Conservation (phyloP, 2,888 invertebrate species). For the Conchocele bisecta region DNA sequence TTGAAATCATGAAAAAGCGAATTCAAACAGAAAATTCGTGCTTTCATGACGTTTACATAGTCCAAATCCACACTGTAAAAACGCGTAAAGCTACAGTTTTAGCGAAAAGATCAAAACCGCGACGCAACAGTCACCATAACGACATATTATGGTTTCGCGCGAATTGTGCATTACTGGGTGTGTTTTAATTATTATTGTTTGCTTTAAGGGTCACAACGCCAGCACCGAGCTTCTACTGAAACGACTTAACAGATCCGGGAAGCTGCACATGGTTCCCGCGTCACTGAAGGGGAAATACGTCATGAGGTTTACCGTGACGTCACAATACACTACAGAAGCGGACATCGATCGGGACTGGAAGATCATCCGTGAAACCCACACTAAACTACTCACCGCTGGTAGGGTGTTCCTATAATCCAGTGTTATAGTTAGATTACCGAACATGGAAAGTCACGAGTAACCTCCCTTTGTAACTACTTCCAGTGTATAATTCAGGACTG, state of each 20-base stretch:
- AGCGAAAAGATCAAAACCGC: not conserved
- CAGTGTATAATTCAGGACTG: too few relatives aligned
- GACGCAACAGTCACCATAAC: too few relatives aligned
- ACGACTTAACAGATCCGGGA: constrained; percentile 92
- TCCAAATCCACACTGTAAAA: not conserved
- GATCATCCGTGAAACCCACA: constrained; percentile 82
- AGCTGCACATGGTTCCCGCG: constrained; percentile 97
- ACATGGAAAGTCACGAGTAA: too few relatives aligned
- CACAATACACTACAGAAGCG: constrained; percentile 87
- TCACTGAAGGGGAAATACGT: constrained; percentile 92
- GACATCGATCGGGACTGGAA: constrained; percentile 91
- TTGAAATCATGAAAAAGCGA: too few relatives aligned
- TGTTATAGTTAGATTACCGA: too few relatives aligned
- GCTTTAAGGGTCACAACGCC: constrained; percentile 88
- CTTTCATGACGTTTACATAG: too few relatives aligned
- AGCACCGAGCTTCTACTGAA: constrained; percentile 93
- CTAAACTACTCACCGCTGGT: too few relatives aligned
- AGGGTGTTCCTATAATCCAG: too few relatives aligned
- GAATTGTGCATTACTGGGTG: not conserved
- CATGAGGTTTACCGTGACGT: constrained; percentile 96
- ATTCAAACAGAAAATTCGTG: too few relatives aligned
- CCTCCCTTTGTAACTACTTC: too few relatives aligned
- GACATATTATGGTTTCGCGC: too few relatives aligned
- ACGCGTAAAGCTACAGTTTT: not conserved
- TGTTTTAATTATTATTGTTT: not conserved